Percentiles rank a stretch among this genome's conserved stretches.
Conservation (phyloP, 2,113 vertebrate species). For the Pomatorhinus ruficollis region DNA sequence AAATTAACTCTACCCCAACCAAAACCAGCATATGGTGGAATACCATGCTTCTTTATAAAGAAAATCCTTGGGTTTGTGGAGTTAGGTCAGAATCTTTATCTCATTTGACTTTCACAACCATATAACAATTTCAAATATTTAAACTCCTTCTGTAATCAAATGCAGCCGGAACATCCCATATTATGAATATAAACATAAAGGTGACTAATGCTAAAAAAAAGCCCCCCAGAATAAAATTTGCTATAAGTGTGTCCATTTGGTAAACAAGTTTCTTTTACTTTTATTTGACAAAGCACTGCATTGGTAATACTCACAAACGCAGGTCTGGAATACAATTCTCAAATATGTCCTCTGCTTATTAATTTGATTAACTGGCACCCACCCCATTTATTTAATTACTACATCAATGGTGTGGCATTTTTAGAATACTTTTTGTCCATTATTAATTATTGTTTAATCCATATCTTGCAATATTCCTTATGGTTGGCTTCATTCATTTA, state of each 20-base stretch:
- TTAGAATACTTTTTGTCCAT: neutral
- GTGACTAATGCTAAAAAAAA: neutral
- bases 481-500: neutral
- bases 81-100: neutral
- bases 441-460: neutral
- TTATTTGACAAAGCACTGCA: neutral
- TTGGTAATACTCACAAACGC: neutral
- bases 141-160: neutral
- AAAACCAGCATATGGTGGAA: neutral
- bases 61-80: neutral
- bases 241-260: neutral
- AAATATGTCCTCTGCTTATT: neutral
- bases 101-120: neutral
- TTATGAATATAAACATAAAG: neutral
- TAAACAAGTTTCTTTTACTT: neutral
- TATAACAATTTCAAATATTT: neutral
- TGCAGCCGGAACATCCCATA: neutral
- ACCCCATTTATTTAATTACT: neutral
- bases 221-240: neutral
- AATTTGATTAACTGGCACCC: neutral
- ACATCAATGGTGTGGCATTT: neutral
- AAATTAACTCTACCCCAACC: neutral
- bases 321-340: neutral
- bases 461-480: neutral
- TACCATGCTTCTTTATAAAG: neutral